phyloP scores from a whole-genome alignment of 2,888 invertebrate species.

The Dryococelus australis region DNA sequence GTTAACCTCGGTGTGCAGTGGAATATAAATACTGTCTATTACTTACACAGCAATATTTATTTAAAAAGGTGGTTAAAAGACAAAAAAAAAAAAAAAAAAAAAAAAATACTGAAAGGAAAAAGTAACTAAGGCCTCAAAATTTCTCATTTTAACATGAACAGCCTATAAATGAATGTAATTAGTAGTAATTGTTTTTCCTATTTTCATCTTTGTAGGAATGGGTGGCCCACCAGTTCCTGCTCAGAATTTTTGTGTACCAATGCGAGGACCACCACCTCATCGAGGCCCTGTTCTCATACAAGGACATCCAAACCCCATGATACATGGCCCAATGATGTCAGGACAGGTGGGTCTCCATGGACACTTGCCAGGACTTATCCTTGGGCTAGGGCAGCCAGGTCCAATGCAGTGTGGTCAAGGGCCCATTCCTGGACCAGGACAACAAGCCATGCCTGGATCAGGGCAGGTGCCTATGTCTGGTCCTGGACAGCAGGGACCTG shows the following conservation, averaged over 20 bases:
- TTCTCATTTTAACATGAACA: too few relatives aligned
- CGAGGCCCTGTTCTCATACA: slow-evolving; percentile 38
- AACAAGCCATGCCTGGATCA: background rate
- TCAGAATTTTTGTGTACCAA: slow-evolving; percentile 34
- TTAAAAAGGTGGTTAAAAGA: too few relatives aligned
- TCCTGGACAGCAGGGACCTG: slow-evolving; percentile 3
- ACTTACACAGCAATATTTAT: too few relatives aligned
- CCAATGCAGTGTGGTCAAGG: background rate
- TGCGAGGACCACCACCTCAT: slow-evolving; percentile 30
- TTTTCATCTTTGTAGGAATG: slow-evolving; percentile 18
- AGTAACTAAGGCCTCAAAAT: too few relatives aligned
- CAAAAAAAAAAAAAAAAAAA: too few relatives aligned
- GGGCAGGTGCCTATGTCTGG: background rate
- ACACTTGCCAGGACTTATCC: slow-evolving; percentile 20
- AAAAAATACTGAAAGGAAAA: too few relatives aligned
- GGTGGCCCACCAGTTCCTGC: slow-evolving; percentile 26
- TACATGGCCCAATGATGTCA: slow-evolving; percentile 24
- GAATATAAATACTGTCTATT: too few relatives aligned
- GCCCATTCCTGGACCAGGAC: background rate
- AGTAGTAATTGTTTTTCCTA: background rate
- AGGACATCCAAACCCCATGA: slow-evolving; percentile 30
- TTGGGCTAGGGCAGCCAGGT: background rate
- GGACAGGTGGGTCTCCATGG: slow-evolving; percentile 12
- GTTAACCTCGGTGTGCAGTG: too few relatives aligned
- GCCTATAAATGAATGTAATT: too few relatives aligned